These are phyloP conservation scores for Xestia rhomboidea DNA, from an alignment of 2,888 invertebrate species.

Conservation along the genomic window DNA sequence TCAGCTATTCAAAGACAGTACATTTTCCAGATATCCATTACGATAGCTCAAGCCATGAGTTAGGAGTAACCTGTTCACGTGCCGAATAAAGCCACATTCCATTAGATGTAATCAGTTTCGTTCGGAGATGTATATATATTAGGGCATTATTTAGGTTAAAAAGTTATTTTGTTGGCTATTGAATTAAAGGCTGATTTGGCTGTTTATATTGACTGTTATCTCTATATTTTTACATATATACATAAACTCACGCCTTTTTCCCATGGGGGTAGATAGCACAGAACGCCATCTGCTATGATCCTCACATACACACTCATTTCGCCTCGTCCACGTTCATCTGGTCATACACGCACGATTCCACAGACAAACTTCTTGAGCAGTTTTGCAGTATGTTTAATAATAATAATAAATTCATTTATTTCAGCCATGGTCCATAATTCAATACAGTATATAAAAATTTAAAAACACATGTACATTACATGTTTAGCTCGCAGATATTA, in stretches of 20 bases:
- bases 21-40: constrained; percentile 54
- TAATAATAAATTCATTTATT: too few species aligned
- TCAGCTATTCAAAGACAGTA: constrained; percentile 29
- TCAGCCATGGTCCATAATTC: too few species aligned
- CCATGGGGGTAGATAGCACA: too few species aligned
- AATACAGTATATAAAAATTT: too few species aligned
- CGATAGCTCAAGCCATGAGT: constrained; percentile 43
- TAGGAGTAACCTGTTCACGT: constrained; percentile 42
- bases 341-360: neutral
- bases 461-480: too few species aligned
- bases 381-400: neutral
- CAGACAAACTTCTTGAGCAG: neutral
- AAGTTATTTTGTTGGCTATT: constrained; percentile 24
- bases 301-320: too few species aligned
- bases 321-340: neutral
- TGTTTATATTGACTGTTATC: neutral
- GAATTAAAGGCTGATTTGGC: constrained; percentile 3
- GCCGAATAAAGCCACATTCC: constrained; percentile 43
- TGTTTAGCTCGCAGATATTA: neutral
- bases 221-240: neutral
- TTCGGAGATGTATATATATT: constrained; percentile 50
- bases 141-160: constrained; percentile 44
- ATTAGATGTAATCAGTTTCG: constrained; percentile 55
- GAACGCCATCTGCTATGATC: too few species aligned
- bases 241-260: too few species aligned